A percentile compares a stretch with the other conserved stretches of the same genome.
Conservation (phyloP, 2,797 vertebrate species). For the Lycodopsis pacificus region DNA sequence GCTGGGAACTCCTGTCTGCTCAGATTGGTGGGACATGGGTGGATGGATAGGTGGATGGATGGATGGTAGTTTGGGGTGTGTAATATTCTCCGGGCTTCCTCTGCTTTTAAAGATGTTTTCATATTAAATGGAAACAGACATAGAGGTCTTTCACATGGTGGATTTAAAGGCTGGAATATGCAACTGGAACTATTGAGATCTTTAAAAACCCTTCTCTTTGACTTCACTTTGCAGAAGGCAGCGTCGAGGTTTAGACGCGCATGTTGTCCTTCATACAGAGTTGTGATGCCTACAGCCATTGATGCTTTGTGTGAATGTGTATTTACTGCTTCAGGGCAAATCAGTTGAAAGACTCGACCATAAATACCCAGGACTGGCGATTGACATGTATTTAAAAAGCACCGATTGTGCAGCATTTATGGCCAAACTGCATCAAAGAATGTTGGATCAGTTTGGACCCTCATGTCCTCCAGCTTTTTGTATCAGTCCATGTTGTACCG, state of each 20-base stretch:
- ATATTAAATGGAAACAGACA: not conserved
- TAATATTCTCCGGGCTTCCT: not conserved
- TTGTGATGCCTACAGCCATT: too few species aligned
- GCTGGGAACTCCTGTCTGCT: conserved; percentile 74
- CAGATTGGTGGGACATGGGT: conserved; percentile 70
- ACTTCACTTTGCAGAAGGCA: not conserved
- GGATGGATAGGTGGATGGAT: not conserved
- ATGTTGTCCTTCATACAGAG: not conserved
- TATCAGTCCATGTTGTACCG: not conserved
- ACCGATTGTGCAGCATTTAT: not conserved
- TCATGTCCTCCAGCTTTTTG: not conserved
- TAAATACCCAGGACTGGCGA: not conserved
- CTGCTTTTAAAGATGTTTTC: not conserved
- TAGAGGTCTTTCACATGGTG: not conserved
- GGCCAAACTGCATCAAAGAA: not conserved
- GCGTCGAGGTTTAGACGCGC: too few species aligned
- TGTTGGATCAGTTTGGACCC: not conserved
- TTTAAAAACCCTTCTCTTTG: not conserved
- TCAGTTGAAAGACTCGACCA: not conserved
- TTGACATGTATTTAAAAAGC: not conserved
- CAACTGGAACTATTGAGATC: not conserved
- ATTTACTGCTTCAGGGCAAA: not conserved
- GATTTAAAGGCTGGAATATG: not conserved
- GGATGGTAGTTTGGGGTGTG: not conserved
- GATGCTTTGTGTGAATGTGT: not conserved